These are phyloP conservation scores for Oreochromis aureus DNA, from an alignment of 2,113 vertebrate genomes.

Conservation along the genomic window DNA sequence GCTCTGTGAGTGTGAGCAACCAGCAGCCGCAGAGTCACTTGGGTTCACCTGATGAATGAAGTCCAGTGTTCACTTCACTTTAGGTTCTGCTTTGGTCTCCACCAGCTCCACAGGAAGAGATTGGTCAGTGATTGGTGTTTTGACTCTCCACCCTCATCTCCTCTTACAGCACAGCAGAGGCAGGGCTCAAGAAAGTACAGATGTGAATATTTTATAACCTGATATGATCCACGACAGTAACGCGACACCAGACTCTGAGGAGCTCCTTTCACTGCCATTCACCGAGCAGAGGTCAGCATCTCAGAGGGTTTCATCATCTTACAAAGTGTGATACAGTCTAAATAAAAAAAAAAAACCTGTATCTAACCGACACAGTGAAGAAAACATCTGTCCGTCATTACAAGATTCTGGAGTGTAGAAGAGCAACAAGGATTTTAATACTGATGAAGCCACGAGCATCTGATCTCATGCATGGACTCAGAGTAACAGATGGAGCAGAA, in stretches of 20 bases:
- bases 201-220: slow-evolving; percentile 48
- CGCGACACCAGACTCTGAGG: background rate
- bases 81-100: background rate
- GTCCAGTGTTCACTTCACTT: background rate
- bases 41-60: background rate
- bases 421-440: background rate
- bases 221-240: slow-evolving; percentile 17
- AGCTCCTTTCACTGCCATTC: background rate
- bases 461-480: background rate
- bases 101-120: background rate
- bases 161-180: background rate
- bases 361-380: background rate
- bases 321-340: background rate
- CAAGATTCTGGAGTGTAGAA: background rate
- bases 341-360: background rate
- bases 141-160: background rate
- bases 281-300: background rate
- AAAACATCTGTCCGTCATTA: background rate
- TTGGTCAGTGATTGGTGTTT: background rate
- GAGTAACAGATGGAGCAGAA: background rate
- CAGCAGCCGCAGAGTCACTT: background rate
- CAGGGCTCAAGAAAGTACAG: background rate
- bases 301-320: background rate
- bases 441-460: background rate
- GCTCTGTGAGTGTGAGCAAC: background rate